Base-by-base conservation (phyloP, 2,113 vertebrate species). In the Lipotes vexillifer region DNA sequence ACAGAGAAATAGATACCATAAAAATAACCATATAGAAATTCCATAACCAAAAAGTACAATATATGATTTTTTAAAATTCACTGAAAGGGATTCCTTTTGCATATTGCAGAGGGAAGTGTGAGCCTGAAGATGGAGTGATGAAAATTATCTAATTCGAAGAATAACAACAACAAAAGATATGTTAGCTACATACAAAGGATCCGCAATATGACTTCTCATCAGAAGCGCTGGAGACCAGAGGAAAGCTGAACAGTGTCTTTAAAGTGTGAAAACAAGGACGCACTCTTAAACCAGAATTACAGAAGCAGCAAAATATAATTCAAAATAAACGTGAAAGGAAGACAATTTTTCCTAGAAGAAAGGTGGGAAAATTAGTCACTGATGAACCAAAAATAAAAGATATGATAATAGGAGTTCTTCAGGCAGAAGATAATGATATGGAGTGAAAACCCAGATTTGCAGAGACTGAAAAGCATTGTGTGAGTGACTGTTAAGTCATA, bases 381-480 rank as follows among this genome's bases (percentile, higher is more conserved):
- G 6, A n/a, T 7, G 63, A 33, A 12, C n/a, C 41, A 33, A 33
- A 72, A 36, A 12, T 3, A 6, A 41, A 12, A 52, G 17, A 71
- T 31, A 78, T 0, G 31, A 29, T n/a, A 13, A 65, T 1, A 25
- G 55, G 27, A 33, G 5, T 52, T 38, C n/a, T 11, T 20, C 36
- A 13, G 52, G 65, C 5, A 31, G 80, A 61, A 61, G 57, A 29
- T n/a, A n/a, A 41, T 14, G 29, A 21, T 18, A 2, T 3, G 29
- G 52, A 46, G 17, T 21, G 63, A n/a, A 38, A 9, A 14, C 52
- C 27, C 84, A 81, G 63, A 10, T 49, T 4, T 31, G 8, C 33
- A 38, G 81, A 38, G 27, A 14, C 4, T 0, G 1, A 10, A 13
- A 36, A 0, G 0, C 12, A 1, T 3, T 0, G 20, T 23, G 23